Evolutionary conservation across 2,888 invertebrate genomes (phyloP).

Genomic region (Julus scandinavius): DNA sequence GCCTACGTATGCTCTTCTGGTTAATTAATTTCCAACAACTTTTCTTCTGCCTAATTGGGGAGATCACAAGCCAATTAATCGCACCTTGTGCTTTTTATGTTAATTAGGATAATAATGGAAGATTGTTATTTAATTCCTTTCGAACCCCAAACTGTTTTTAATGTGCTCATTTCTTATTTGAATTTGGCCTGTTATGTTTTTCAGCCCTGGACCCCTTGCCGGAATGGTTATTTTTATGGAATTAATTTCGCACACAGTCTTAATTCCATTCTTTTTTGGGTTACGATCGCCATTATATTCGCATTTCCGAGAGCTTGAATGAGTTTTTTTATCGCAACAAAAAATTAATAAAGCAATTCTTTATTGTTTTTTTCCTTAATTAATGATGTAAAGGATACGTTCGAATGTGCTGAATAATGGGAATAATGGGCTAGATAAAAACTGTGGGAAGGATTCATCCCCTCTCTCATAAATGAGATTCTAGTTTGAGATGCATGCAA

Average conservation of each 20-base stretch:
- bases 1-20: background rate
- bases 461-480: constrained; percentile 18
- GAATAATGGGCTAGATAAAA: constrained; percentile 14
- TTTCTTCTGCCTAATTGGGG: background rate
- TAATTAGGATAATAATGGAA: background rate
- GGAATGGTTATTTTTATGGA: constrained; percentile 12
- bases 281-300: constrained; percentile 7
- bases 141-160: constrained; percentile 8
- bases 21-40: background rate
- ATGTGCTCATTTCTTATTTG: background rate
- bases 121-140: constrained; percentile 19
- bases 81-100: background rate
- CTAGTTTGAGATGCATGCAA: background rate
- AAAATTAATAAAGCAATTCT: constrained; percentile 36
- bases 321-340: constrained; percentile 22
- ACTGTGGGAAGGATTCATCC: constrained; percentile 7
- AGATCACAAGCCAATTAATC: background rate
- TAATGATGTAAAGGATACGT: constrained; percentile 39
- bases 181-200: background rate
- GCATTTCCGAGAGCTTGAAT: background rate
- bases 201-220: background rate
- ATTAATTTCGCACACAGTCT: constrained; percentile 31
- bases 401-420: constrained; percentile 15
- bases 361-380: constrained; percentile 20
- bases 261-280: background rate